These are phyloP conservation scores for Diabrotica balteata DNA, from an alignment of 2,888 invertebrate species.

Conservation along the genomic window DNA sequence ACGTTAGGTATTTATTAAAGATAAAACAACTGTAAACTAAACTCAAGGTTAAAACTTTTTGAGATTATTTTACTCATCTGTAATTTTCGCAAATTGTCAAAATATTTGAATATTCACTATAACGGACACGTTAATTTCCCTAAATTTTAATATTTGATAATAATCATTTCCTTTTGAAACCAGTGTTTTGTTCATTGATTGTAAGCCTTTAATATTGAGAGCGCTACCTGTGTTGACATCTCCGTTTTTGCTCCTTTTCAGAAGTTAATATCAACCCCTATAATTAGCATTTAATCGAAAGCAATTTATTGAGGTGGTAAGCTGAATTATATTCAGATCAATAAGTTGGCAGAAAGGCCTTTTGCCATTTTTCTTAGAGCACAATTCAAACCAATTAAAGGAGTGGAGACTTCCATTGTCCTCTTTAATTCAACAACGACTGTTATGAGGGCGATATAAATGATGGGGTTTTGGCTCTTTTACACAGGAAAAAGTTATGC, in stretches of 20 bases:
- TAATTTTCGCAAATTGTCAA: too few relatives aligned
- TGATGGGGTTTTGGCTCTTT: constrained; percentile 13
- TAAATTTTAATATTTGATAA: too few relatives aligned
- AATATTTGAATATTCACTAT: too few relatives aligned
- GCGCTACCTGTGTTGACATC: background rate
- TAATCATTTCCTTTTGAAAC: too few relatives aligned
- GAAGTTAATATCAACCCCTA: constrained; percentile 1
- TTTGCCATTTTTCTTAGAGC: constrained; percentile 10
- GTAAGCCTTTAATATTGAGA: too few relatives aligned
- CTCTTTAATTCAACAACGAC: background rate
- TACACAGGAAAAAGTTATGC: background rate
- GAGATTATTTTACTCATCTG: too few relatives aligned
- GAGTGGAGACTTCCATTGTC: background rate
- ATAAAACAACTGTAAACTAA: too few relatives aligned
- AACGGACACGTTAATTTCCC: too few relatives aligned
- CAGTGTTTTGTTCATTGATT: too few relatives aligned
- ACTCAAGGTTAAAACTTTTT: too few relatives aligned
- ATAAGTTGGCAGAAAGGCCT: constrained; percentile 2
- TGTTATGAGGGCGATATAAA: constrained; percentile 19
- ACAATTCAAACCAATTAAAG: constrained; percentile 16
- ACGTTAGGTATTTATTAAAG: too few relatives aligned
- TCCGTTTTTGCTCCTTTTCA: background rate
- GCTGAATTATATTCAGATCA: constrained; percentile 13
- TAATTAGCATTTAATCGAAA: constrained; percentile 5
- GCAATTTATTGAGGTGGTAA: constrained; percentile 2